These are phyloP conservation scores for Bombus pascuorum DNA, from an alignment of 1,140 invertebrate genomes.

Conservation along the genomic window DNA sequence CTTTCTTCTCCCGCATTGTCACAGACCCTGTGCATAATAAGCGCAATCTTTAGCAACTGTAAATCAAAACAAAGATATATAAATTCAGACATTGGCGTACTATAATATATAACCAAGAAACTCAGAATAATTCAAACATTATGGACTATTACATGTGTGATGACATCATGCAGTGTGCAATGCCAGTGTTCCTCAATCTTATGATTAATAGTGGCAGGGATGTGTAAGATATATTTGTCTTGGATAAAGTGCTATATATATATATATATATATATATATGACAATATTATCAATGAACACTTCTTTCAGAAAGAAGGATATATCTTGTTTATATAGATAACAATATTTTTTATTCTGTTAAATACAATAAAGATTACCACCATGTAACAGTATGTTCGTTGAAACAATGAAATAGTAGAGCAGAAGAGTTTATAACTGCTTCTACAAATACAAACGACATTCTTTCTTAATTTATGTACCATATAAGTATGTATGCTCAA, in stretches of 20 bases:
- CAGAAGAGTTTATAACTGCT: conserved; percentile 24
- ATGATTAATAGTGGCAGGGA: conserved; percentile 43
- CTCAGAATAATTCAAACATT: conserved; percentile 58
- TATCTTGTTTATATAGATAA: conserved; percentile 25
- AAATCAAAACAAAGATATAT: conserved; percentile 33
- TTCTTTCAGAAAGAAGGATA: neutral
- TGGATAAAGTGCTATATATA: conserved; percentile 9
- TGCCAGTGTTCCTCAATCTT: conserved; percentile 48
- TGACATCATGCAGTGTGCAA: conserved; percentile 54
- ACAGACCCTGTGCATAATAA: conserved; percentile 81
- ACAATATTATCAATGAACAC: conserved; percentile 19
- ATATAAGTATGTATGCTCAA: conserved; percentile 15
- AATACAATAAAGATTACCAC: neutral
- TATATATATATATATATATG: neutral
- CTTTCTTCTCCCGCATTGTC: conserved; percentile 95
- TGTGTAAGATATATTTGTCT: conserved; percentile 22
- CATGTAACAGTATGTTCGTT: neutral
- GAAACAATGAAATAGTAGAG: conserved; percentile 4
- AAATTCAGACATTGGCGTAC: conserved; percentile 39
- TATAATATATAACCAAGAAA: conserved; percentile 52
- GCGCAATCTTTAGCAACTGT: conserved; percentile 53
- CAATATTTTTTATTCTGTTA: conserved; percentile 10
- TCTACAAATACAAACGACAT: conserved; percentile 39
- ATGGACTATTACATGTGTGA: conserved; percentile 48
- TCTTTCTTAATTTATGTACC: conserved; percentile 18